Evolutionary conservation across 2,797 vertebrate genomes (phyloP), one percentile per base, ranked within the genome.

Genomic region (Phoxinus dragarum): DNA sequence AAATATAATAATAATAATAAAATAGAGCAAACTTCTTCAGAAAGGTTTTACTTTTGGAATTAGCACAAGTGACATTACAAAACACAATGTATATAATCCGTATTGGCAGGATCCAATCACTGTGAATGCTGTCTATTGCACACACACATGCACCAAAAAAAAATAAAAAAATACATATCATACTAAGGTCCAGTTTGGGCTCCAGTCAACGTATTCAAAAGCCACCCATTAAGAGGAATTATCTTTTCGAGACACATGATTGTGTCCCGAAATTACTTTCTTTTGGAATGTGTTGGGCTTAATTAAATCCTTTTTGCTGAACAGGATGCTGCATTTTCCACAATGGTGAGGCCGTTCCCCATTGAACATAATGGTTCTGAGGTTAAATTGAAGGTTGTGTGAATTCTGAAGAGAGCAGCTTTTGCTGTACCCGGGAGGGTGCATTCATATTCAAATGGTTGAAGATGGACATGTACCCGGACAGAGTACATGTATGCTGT

Each of bases 201-300:
- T 91, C 90, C 89, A 91, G 92, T 93, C 94, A 95, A 93, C 90
- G 92, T 94, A 92, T 94, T 94, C 93, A 94, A 95, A 95, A 93
- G 91, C 91, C 44, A 89, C 94, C 94, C 91, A 94, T 95, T 95
- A 95, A 93, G 93, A 91, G 90, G 91, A 95, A 95, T 96, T 95
- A 96, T 96, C 95, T 95, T 94, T 93, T 94, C 93, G 91, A 93
- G 93, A 93, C 95, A 95, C 94, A 95, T 94, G 93, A 95, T 93
- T 93, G 93, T 93, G 82, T 94, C 94, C 92, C 93, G 93, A 94
- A 94, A 94, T 95, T 93, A 92, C 90, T 86, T 95, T 94, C 93
- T 94, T 95, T 95, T 93, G 93, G 94, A 94, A 94, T 94, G 93
- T 93, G 91, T 90, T 89, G 90, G 91, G 91, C 94, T 95, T 95